These are phyloP conservation scores for Spodoptera picta DNA, from an alignment of 2,888 invertebrate genomes.

Conservation along the genomic window DNA sequence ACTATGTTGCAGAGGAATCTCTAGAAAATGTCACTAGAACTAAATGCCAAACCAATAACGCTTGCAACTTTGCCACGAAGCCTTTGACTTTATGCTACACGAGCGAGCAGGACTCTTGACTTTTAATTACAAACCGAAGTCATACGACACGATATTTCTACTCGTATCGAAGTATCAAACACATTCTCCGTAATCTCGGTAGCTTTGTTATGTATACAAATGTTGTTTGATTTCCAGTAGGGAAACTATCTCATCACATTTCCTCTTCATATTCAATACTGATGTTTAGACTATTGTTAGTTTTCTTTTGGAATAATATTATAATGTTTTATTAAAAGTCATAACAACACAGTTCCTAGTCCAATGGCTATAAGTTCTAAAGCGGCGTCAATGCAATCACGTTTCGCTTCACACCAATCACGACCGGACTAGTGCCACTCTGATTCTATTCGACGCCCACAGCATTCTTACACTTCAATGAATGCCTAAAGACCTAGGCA, in stretches of 20 bases:
- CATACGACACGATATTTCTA: slow-evolving; percentile 1
- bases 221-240: not conserved
- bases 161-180: slow-evolving; percentile 1
- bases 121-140: slow-evolving; percentile 17
- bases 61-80: slow-evolving; percentile 16
- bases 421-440: slow-evolving; percentile 40
- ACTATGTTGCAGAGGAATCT: slow-evolving; percentile 13
- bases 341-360: slow-evolving; percentile 57
- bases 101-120: not conserved
- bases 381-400: slow-evolving; percentile 54
- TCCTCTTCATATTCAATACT: not conserved
- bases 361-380: slow-evolving; percentile 39
- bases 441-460: slow-evolving; percentile 33
- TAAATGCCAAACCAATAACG: slow-evolving; percentile 14
- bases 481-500: slow-evolving; percentile 20
- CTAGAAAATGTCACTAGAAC: slow-evolving; percentile 16
- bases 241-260: slow-evolving; percentile 9
- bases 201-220: too few species aligned
- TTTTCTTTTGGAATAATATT: slow-evolving; percentile 3
- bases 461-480: slow-evolving; percentile 57
- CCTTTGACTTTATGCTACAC: slow-evolving; percentile 6
- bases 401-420: slow-evolving; percentile 61
- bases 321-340: slow-evolving; percentile 33
- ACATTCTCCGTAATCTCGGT: not conserved
- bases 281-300: slow-evolving; percentile 10